A percentile compares a stretch with the other conserved stretches of the same genome.
Conservation (phyloP, 2,888 invertebrate genomes). For the Mythimna pallens region DNA sequence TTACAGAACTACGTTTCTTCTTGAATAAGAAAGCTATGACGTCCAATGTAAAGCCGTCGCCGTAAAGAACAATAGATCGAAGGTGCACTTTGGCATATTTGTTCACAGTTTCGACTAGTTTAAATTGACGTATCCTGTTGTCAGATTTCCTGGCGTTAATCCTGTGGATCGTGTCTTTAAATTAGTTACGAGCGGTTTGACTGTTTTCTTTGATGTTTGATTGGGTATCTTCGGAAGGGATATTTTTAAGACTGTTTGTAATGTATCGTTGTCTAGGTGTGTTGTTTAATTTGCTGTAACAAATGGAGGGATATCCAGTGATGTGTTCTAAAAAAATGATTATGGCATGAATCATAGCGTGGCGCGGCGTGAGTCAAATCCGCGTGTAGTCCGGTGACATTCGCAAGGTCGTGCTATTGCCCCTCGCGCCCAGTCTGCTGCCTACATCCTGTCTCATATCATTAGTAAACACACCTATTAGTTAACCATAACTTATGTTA, state of each 20-base stretch:
- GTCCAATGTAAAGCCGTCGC: conserved; percentile 59
- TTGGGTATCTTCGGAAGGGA: conserved; percentile 70
- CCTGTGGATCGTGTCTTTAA: conserved; percentile 80
- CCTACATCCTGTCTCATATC: conserved; percentile 71
- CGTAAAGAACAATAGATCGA: conserved; percentile 71
- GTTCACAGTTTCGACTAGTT: conserved; percentile 84
- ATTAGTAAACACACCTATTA: conserved; percentile 59
- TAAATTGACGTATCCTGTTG: conserved; percentile 89
- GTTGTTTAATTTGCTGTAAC: conserved; percentile 60
- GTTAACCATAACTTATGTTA: conserved; percentile 35
- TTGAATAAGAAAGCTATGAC: conserved; percentile 69
- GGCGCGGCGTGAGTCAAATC: conserved; percentile 73
- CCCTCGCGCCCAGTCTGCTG: conserved; percentile 65
- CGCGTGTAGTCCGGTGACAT: conserved; percentile 78
- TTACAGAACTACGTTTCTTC: conserved; percentile 38
- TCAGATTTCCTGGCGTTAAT: conserved; percentile 87
- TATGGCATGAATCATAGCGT: conserved; percentile 73
- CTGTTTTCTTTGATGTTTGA: conserved; percentile 80
- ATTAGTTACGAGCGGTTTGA: conserved; percentile 78
- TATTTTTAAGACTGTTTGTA: conserved; percentile 66
- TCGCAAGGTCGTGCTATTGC: conserved; percentile 83
- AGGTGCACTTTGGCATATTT: conserved; percentile 75
- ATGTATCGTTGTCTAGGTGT: conserved; percentile 46
- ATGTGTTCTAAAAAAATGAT: conserved; percentile 61
- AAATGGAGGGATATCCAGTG: conserved; percentile 43